Evolutionary conservation across 1,140 invertebrate species (phyloP).

Genomic region (Solen grandis): DNA sequence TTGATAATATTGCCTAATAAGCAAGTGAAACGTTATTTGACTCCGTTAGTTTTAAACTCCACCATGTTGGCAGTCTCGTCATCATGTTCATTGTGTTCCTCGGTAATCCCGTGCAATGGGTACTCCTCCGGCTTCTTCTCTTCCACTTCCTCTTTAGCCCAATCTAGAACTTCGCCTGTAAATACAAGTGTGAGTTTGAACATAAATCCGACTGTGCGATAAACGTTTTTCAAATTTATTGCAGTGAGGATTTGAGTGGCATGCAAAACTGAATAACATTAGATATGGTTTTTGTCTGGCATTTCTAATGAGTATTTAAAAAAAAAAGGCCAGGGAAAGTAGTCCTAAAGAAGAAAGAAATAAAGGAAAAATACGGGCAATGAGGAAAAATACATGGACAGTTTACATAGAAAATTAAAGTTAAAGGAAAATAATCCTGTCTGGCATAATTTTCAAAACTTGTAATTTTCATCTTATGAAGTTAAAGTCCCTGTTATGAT

Average conservation of each 20-base stretch:
- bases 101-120: slow-evolving; percentile 31
- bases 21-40: too few relatives aligned
- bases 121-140: slow-evolving; percentile 16
- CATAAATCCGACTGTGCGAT: neutral
- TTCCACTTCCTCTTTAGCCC: slow-evolving; percentile 57
- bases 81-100: slow-evolving; percentile 36
- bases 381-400: too few relatives aligned
- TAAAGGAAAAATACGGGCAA: neutral
- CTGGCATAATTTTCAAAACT: too few relatives aligned
- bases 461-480: too few relatives aligned
- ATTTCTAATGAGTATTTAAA: neutral
- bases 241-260: neutral
- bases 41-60: too few relatives aligned
- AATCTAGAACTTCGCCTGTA: slow-evolving; percentile 58
- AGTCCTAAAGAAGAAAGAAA: neutral
- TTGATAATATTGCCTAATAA: too few relatives aligned
- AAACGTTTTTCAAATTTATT: neutral
- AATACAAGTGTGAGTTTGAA: neutral
- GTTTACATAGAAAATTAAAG: too few relatives aligned
- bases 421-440: too few relatives aligned
- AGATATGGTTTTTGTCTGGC: neutral
- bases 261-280: too few relatives aligned
- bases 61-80: slow-evolving; percentile 3
- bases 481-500: too few relatives aligned
- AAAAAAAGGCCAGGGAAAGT: neutral